phyloP scores from a whole-genome alignment of 23 tunicate species.

The Styela clava region DNA sequence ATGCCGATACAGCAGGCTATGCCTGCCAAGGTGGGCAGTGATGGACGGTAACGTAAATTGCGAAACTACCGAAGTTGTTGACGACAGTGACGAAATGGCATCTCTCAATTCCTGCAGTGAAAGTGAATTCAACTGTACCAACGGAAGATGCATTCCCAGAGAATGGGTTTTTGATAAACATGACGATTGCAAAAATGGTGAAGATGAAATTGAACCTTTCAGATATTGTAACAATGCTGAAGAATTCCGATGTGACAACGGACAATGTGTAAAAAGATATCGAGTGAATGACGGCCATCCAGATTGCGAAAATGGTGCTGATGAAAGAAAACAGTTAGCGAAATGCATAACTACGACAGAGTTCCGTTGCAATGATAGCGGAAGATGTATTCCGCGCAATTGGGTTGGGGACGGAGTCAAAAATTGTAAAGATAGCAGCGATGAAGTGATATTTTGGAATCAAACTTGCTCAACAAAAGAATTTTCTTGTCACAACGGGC shows the following conservation, averaged over 20 bases:
- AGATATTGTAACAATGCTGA: background rate
- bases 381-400: constrained; percentile 38
- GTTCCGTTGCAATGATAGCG: constrained; percentile 25
- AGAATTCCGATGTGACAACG: background rate
- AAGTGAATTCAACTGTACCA: constrained; percentile 17
- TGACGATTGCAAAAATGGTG: constrained; percentile 8
- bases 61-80: background rate
- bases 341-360: background rate
- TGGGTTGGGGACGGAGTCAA: constrained; percentile 21
- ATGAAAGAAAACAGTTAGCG: background rate
- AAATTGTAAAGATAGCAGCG: constrained; percentile 41
- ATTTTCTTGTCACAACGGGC: constrained; percentile 17
- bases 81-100: constrained; percentile 22
- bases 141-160: constrained; percentile 36
- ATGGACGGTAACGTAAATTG: constrained; percentile 15
- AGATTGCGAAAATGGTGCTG: constrained; percentile 28
- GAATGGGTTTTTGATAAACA: constrained; percentile 37
- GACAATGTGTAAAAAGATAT: constrained; percentile 26
- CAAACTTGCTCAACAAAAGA: constrained; percentile 1
- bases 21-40: constrained; percentile 23
- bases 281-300: constrained; percentile 30
- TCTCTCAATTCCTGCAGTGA: background rate
- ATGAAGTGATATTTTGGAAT: background rate
- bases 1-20: background rate
- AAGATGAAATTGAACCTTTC: constrained; percentile 15